These are phyloP conservation scores for Neoscelio sp. DNA, from an alignment of 2,888 invertebrate genomes.

Conservation along the genomic window DNA sequence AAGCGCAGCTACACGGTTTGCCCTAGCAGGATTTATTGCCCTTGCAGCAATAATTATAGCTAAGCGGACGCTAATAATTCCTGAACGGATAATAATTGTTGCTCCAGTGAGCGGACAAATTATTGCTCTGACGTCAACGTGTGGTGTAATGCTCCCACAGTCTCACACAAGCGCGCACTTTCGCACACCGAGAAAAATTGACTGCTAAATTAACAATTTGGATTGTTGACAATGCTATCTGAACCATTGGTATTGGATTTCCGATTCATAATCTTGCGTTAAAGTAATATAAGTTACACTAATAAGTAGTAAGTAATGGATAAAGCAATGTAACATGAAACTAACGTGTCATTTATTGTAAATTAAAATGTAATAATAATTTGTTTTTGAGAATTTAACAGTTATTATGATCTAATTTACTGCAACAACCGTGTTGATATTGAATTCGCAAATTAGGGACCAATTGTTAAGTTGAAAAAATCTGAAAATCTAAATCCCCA, in stretches of 20 bases:
- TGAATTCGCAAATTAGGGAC: too few species aligned
- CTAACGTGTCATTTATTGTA: too few species aligned
- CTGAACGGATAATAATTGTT: slow-evolving; percentile 69
- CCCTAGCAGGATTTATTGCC: slow-evolving; percentile 68
- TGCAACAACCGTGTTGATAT: too few species aligned
- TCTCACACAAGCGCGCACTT: slow-evolving; percentile 32
- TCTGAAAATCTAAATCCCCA: too few species aligned
- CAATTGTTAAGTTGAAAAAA: too few species aligned
- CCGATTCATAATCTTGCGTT: slow-evolving; percentile 23
- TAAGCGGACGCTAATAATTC: slow-evolving; percentile 69
- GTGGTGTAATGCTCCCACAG: slow-evolving; percentile 64
- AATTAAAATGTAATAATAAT: too few species aligned
- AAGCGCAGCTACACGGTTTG: slow-evolving; percentile 65
- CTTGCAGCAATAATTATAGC: slow-evolving; percentile 69
- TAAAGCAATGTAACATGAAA: too few species aligned
- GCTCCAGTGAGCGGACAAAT: slow-evolving; percentile 66
- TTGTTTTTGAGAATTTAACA: too few species aligned
- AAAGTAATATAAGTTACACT: too few species aligned
- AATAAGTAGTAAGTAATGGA: too few species aligned
- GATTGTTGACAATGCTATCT: slow-evolving; percentile 28
- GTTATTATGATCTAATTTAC: too few species aligned
- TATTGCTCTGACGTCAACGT: slow-evolving; percentile 66
- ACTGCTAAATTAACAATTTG: slow-evolving; percentile 52
- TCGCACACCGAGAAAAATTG: slow-evolving; percentile 42
- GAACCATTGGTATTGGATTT: neutral